Evolutionary conservation across 2,888 invertebrate species (phyloP).

Genomic region (Netelia melanura): DNA sequence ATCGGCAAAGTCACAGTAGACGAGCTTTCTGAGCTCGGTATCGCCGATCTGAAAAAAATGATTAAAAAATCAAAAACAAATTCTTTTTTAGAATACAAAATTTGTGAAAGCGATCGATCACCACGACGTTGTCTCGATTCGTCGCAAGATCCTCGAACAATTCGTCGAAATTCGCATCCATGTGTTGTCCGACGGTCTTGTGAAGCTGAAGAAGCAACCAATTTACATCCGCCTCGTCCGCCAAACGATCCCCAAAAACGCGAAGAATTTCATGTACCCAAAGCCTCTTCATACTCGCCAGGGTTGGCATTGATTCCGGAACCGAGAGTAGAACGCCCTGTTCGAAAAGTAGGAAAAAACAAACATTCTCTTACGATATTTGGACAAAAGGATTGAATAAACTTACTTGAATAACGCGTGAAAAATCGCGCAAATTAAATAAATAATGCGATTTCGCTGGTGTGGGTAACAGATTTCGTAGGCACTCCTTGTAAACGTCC

Average conservation of each 20-base stretch:
- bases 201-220: slow-evolving; percentile 93
- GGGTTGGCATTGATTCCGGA: slow-evolving; percentile 95
- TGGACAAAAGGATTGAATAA: neutral
- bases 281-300: slow-evolving; percentile 94
- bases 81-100: neutral
- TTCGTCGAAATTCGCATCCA: slow-evolving; percentile 89
- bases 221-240: slow-evolving; percentile 92
- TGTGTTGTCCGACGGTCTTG: slow-evolving; percentile 86
- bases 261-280: slow-evolving; percentile 98
- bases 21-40: slow-evolving; percentile 92
- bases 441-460: slow-evolving; percentile 97
- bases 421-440: slow-evolving; percentile 97
- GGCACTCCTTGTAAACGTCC: slow-evolving; percentile 93
- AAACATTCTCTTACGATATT: neutral
- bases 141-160: slow-evolving; percentile 90
- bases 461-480: slow-evolving; percentile 94
- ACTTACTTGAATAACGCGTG: slow-evolving; percentile 93
- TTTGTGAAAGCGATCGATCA: slow-evolving; percentile 25
- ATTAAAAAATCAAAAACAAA: slow-evolving; percentile 12
- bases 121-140: slow-evolving; percentile 74
- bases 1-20: slow-evolving; percentile 98
- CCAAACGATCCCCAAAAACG: slow-evolving; percentile 96
- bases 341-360: neutral
- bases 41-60: slow-evolving; percentile 89
- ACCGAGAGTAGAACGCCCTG: slow-evolving; percentile 96